Conservation (phyloP, 2,888 invertebrate genomes). For the Lasioglossum villosulum region DNA sequence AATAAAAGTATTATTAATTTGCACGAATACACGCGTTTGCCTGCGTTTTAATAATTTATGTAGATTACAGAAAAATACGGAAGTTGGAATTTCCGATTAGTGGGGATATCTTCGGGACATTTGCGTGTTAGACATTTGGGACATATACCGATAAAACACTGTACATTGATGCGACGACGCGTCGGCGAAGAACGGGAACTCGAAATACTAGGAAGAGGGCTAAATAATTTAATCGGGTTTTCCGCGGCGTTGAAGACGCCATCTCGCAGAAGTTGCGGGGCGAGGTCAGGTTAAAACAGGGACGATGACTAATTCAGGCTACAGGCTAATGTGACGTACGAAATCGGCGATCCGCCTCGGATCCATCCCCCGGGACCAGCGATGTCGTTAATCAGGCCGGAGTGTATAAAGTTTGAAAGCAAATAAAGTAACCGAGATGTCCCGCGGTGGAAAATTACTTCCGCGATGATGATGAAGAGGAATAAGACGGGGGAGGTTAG, state of each 20-base stretch:
- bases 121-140: no score
- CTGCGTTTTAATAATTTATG: not conserved
- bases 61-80: no score
- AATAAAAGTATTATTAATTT: not conserved
- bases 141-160: no score
- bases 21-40: not conserved
- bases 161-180: no score
- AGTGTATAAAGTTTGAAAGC: slow-evolving; percentile 58
- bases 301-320: slow-evolving; percentile 13
- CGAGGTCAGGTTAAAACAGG: not conserved
- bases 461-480: slow-evolving; percentile 53
- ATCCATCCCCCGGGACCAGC: slow-evolving; percentile 31
- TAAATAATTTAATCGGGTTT: slow-evolving; percentile 18
- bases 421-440: slow-evolving; percentile 65
- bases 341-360: not conserved
- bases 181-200: not conserved
- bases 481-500: slow-evolving; percentile 1
- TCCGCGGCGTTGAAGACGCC: not conserved
- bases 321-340: slow-evolving; percentile 11
- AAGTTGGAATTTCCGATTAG: no score
- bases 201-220: not conserved
- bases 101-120: no score
- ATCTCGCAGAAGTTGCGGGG: not conserved
- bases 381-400: slow-evolving; percentile 63
- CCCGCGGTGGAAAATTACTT: slow-evolving; percentile 62